Percentiles rank a stretch among this genome's conserved stretches.
phyloP scores from a whole-genome alignment of 2,113 vertebrate genomes.

The Indicator indicator region DNA sequence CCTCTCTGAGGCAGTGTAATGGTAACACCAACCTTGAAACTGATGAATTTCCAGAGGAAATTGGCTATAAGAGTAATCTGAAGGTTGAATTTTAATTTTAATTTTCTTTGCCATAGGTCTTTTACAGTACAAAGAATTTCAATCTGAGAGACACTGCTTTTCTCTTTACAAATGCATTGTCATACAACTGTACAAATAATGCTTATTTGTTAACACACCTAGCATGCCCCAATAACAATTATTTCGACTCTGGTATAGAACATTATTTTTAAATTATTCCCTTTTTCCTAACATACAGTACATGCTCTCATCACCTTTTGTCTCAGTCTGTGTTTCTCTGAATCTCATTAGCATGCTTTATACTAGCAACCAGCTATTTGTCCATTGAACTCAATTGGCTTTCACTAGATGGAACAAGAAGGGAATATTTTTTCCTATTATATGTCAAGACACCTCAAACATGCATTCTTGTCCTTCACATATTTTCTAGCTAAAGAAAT shows the following conservation, averaged over 20 bases:
- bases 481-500: not conserved
- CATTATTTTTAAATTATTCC: not conserved
- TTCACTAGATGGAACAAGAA: not conserved
- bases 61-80: not conserved
- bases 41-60: not conserved
- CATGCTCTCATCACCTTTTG: not conserved
- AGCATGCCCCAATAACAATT: not conserved
- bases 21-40: not conserved
- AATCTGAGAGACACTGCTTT: not conserved
- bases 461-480: not conserved
- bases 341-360: slow-evolving; percentile 10
- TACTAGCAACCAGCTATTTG: slow-evolving; percentile 10
- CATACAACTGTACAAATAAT: not conserved
- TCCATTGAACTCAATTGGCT: not conserved
- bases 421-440: not conserved
- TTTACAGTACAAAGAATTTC: not conserved
- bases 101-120: not conserved
- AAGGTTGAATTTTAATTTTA: not conserved
- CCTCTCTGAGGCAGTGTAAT: not conserved
- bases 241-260: not conserved
- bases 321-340: not conserved
- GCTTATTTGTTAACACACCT: not conserved
- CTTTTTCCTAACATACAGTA: not conserved
- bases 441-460: not conserved
- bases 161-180: not conserved